Conservation (phyloP, 2,113 vertebrate species). For the Dasyornis broadbenti region DNA sequence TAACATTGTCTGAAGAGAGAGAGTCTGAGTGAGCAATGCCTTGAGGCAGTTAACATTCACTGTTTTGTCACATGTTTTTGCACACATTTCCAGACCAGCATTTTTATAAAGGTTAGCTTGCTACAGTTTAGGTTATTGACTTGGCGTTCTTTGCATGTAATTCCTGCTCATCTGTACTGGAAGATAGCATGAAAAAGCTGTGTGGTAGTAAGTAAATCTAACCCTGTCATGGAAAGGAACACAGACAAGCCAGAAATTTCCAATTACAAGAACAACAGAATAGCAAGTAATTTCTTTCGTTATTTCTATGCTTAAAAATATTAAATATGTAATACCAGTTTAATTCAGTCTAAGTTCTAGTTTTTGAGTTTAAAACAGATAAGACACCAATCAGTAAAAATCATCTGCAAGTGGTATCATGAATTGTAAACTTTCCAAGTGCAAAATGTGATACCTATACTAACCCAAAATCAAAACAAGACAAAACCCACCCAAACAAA, state of each 20-base stretch:
- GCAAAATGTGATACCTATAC: not conserved
- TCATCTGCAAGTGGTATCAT: not conserved
- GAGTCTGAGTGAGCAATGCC: conserved; percentile 11
- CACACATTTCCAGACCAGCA: not conserved
- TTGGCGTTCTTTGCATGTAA: not conserved
- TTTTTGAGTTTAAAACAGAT: not conserved
- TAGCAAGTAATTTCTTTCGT: not conserved
- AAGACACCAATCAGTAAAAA: not conserved
- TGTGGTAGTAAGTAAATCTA: not conserved
- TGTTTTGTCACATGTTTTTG: not conserved
- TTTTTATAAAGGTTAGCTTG: not conserved
- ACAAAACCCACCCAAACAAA: not conserved
- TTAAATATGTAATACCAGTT: not conserved
- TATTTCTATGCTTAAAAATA: not conserved
- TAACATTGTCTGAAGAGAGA: conserved; percentile 1
- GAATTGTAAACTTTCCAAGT: not conserved
- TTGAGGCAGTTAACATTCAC: not conserved
- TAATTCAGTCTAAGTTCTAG: not conserved
- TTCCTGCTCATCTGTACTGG: not conserved
- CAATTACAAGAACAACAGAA: not conserved
- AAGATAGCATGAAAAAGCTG: not conserved
- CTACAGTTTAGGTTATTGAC: not conserved
- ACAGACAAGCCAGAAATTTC: not conserved
- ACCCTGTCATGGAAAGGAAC: not conserved
- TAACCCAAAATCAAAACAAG: not conserved